Conservation (phyloP, 64 coral and sea anemone genomes). For the Porites lutea region DNA sequence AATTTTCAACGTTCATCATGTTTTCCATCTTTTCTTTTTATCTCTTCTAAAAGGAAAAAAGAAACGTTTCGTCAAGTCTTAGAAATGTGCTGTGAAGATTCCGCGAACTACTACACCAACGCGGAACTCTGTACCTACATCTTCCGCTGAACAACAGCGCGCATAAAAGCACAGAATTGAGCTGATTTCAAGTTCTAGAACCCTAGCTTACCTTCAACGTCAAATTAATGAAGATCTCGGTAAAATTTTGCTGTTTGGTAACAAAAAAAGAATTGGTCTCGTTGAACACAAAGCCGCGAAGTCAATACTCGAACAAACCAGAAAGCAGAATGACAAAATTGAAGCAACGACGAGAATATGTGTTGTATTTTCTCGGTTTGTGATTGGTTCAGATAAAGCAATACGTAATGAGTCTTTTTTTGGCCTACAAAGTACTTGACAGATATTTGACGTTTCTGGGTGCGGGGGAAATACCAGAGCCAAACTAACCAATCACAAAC, state of each 20-base stretch:
- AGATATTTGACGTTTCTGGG: background rate
- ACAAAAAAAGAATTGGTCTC: background rate
- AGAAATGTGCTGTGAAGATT: too few species aligned
- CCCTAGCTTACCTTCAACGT: background rate
- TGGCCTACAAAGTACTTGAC: background rate
- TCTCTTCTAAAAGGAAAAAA: background rate
- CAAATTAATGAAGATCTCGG: background rate
- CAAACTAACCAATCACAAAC: background rate
- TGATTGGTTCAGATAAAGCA: conserved; percentile 7
- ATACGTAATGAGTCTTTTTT: background rate
- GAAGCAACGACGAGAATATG: too few species aligned
- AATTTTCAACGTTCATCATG: background rate
- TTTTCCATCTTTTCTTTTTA: conserved; percentile 7
- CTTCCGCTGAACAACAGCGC: background rate
- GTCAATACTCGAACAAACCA: too few species aligned
- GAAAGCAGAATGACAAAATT: too few species aligned
- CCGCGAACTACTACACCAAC: background rate
- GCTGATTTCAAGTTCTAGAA: background rate
- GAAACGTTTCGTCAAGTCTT: background rate
- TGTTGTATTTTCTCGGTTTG: background rate
- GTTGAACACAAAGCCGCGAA: background rate
- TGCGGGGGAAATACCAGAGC: conserved; percentile 25
- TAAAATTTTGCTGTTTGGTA: background rate
- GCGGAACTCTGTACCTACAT: background rate
- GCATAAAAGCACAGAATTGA: background rate